Evolutionary conservation across 2,113 vertebrate genomes (phyloP), one percentile per base, ranked within the genome.

Genomic region (Bubo scandiacus): DNA sequence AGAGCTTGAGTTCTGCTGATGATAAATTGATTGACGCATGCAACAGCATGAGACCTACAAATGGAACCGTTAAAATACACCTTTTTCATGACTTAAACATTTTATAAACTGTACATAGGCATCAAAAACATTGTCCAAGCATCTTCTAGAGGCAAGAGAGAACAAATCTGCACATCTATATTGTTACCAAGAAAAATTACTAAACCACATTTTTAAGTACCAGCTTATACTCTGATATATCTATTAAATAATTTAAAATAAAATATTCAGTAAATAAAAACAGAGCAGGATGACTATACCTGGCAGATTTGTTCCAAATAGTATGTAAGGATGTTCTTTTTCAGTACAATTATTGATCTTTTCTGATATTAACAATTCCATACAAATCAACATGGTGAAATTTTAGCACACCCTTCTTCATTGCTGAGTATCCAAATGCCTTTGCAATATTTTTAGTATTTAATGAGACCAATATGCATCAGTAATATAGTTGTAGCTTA

Each of bases 11-110:
- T 99, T 97, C 99, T 98, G 97, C 99, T 99, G 98, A 99, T 99
- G 97, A 99, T 99, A 96, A 99, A 99, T 94, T 99, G 99, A 98
- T 99, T 99, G 88, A 99, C 99, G 42, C 99, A 99, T 38, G 99
- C 99, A 65, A 99, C 99, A 96, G 99, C 99, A 91, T 99, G 99
- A 95, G 99, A 99, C 97, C 99, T 99, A 97, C 30, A 94, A 96
- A 86, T 23, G 71, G 61, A 93, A 79, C 32, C 83, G 51, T 83
- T 79, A 86, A 79, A 86, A 79, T 34, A 40, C 40, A 40, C 40
- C 40, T 40, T 72, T 58, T 79, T 86, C 52, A 72, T 25, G 11
- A 73, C 15, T 87, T 84, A 54, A 73, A 68, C n/a, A 55, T 84
- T 92, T 90, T 57, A 19, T 71, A 67, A 88, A 79, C 25, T 43